Evolutionary conservation across 1,140 invertebrate species (phyloP), one percentile per base, ranked within the genome.

Genomic region (Drosophila mauritiana): DNA sequence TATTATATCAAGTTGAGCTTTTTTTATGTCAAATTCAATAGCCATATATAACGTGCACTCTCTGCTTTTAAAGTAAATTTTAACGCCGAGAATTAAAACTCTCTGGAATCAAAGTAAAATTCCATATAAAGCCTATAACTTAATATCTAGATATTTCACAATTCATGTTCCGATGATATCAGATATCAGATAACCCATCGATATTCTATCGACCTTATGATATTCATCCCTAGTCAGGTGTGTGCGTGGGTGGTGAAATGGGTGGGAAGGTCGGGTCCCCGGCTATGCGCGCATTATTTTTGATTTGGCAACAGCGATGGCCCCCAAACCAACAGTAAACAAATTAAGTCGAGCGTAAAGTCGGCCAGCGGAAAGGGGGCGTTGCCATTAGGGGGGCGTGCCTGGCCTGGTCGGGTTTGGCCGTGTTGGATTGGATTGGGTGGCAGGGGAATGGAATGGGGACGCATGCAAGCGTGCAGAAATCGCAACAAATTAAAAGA

Each of bases 281-380:
- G 42, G 54, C 46, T 76, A 53, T 65, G 82, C 82, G 73, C 57
- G 73, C 68, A 69, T 65, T 77, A 77, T 77, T 77, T 77, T 77
- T 77, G 73, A 77, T 77, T 77, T 77, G 81, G 69, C 79, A 77
- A 62, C 55, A 78, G 80, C 82, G 52, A 86, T 81, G 81, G 78
- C 74, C 82, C 68, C 75, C 79, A 83, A 88, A 88, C 83, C 83
- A 88, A 83, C 83, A 86, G 83, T 86, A 86, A 86, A 86, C 83
- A 88, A 88, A 88, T 88, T 88, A 88, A 88, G 83, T 88, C 83
- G 79, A 88, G 83, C 83, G 83, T 88, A 83, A 88, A 88, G 55
- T 89, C 65, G 75, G 70, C 80, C 82, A 75, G 58, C 55, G 55
- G 81, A 39, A 52, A 20, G 42, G 73, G 31, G 37, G 77, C 58